Conservation (phyloP, 2,113 vertebrate genomes). For the Psilopogon haemacephalus region DNA sequence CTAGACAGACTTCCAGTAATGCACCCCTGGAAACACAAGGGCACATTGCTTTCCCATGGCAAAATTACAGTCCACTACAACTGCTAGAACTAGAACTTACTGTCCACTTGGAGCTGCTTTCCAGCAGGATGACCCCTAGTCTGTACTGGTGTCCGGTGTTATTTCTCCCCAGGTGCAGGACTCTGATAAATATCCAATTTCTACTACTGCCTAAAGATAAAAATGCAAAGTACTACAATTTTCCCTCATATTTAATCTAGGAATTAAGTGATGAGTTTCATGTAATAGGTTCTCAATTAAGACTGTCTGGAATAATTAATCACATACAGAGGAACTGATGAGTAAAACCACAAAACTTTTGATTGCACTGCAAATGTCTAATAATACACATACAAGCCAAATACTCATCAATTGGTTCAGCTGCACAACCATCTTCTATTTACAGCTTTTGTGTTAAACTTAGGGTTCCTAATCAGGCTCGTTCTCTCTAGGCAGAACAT, state of each 20-base stretch:
- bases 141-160: no score
- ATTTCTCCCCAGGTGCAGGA: no score
- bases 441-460: neutral
- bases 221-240: neutral
- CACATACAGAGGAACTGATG: neutral
- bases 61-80: no score
- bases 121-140: no score
- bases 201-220: no score
- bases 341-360: neutral
- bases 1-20: no score
- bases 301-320: neutral
- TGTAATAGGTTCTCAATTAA: accelerated
- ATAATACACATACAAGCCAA: neutral
- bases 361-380: neutral
- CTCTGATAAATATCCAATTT: no score
- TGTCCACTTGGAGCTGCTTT: no score
- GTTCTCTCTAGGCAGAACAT: neutral
- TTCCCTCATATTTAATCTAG: neutral
- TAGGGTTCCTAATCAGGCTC: neutral
- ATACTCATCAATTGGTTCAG: neutral
- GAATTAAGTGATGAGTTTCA: neutral
- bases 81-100: no score
- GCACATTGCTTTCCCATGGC: no score
- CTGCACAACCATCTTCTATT: neutral
- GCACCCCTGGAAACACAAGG: no score